Evolutionary conservation across 2,888 invertebrate species (phyloP), one percentile per base, ranked within the genome.

Genomic region (Marasmarcha lunaedactyla): DNA sequence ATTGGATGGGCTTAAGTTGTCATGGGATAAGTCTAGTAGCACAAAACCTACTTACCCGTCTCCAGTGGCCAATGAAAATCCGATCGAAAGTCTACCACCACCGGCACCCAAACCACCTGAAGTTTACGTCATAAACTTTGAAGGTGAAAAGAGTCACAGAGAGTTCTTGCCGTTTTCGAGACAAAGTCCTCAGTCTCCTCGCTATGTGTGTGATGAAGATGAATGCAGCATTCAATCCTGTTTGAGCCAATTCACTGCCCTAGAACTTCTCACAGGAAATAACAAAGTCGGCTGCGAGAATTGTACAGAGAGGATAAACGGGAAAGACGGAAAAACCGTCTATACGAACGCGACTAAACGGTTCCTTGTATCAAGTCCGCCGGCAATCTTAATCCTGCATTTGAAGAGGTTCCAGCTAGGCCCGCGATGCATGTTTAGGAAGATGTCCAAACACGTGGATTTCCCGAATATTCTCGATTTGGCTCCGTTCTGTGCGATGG

Each of bases 271-370:
- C 72, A 93, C 92, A 0, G 97, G 94, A 0, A 92, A 90, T 63
- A 98, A 98, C 70, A 94, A 93, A 73, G 97, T 98, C 36, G 91
- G 92, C 40, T 98, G 98, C 69, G 94, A 95, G 59, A 88, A 89
- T 35, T 98, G 98, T 73, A 94, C 94, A 0, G 88, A 89, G 47
- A 74, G 88, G n/a, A 83, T 87, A 46, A 89, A 89, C 50, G 88
- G 87, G 33, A 86, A 87, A 41, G 86, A 88, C 41, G 89, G 88
- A 12, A 92, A 91, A 62, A 89, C 90, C 3, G 87, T 94, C 1
- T 89, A 91, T 64, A 92, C 93, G 1, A 90, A 92, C 58, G 92
- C 93, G 33, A 92, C 92, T 1, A 92, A 94, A 65, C 91, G 94
- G 52, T 89, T 94, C 69, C 85, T 97, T 30, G 90, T 99, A 20